Conservation (phyloP, 2,888 invertebrate species). For the Salticus scenicus region DNA sequence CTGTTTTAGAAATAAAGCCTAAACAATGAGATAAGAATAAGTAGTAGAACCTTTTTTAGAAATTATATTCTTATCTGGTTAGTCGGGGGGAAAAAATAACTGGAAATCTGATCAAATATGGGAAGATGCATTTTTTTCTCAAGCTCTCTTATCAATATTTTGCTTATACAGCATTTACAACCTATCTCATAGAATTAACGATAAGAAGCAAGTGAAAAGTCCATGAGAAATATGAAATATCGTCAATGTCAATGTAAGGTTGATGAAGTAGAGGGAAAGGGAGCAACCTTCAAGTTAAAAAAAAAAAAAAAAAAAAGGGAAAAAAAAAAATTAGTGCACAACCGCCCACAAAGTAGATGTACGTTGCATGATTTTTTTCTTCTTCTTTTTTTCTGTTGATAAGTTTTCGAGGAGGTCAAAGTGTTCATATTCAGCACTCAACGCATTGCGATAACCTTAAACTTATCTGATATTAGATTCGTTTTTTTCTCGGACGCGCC, state of each 20-base stretch:
- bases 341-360: not conserved
- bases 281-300: too few relatives aligned
- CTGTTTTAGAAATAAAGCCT: too few relatives aligned
- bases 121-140: not conserved
- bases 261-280: too few relatives aligned
- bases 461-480: conserved; percentile 18
- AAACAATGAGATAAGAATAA: not conserved
- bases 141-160: not conserved
- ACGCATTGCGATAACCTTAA: conserved; percentile 38
- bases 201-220: too few relatives aligned
- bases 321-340: not conserved
- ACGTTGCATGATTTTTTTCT: too few relatives aligned
- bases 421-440: conserved; percentile 20
- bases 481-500: conserved; percentile 40
- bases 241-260: too few relatives aligned
- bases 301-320: too few relatives aligned
- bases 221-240: too few relatives aligned
- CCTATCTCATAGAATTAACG: too few relatives aligned
- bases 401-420: conserved; percentile 34
- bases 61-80: not conserved
- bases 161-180: not conserved
- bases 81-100: too few relatives aligned
- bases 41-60: not conserved
- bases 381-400: not conserved
- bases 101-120: not conserved